These are phyloP conservation scores for Kryphioiulus occultus DNA, from an alignment of 2,888 invertebrate species.

Conservation along the genomic window DNA sequence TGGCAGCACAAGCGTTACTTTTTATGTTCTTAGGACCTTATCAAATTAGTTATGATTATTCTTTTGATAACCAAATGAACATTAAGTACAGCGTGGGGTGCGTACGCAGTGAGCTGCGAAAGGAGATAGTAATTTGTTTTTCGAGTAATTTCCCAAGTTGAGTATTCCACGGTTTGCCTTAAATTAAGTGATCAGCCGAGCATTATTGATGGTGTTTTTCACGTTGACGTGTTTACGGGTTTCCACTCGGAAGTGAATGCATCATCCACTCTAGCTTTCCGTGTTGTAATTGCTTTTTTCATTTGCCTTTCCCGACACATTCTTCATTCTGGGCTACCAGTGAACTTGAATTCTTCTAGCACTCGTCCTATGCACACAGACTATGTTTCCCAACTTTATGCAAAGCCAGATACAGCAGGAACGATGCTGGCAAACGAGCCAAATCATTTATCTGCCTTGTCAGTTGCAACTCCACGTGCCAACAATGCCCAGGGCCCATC, in stretches of 20 bases:
- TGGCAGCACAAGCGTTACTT: background rate
- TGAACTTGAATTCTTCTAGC: background rate
- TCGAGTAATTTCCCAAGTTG: conserved; percentile 24
- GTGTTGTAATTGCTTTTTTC: conserved; percentile 10
- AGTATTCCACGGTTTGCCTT: conserved; percentile 28
- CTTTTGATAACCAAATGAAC: background rate
- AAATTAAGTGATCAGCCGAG: conserved; percentile 32
- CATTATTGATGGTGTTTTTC: conserved; percentile 39
- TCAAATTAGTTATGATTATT: conserved; percentile 3
- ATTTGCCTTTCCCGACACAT: background rate
- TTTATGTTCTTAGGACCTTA: background rate
- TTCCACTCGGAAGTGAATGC: conserved; percentile 28
- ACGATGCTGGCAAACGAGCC: background rate
- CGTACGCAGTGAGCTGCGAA: background rate
- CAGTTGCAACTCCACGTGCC: background rate
- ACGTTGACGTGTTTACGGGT: background rate
- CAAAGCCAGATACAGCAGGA: background rate
- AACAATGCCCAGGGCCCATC: conserved; percentile 1
- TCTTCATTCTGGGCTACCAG: background rate
- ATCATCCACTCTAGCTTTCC: conserved; percentile 12
- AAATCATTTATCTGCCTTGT: background rate
- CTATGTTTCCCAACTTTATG: background rate
- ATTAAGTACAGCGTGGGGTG: background rate
- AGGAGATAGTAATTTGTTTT: background rate
- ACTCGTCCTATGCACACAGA: background rate